A percentile compares a stretch with the other conserved stretches of the same genome.
phyloP scores from a whole-genome alignment of 2,113 vertebrate genomes.

The Oreamnos americanus region DNA sequence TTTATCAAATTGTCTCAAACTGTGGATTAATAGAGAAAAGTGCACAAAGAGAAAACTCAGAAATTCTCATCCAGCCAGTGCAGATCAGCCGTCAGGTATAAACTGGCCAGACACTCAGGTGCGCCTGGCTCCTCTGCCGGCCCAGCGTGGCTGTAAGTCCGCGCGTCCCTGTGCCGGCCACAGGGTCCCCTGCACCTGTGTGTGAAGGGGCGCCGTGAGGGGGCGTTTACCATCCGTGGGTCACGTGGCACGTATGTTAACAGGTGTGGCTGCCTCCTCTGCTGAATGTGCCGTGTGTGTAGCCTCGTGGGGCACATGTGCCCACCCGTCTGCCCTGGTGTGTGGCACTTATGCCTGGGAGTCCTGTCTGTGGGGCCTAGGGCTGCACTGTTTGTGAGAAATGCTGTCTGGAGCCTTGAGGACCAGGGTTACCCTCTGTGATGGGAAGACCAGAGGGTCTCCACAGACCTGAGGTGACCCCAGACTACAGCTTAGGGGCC shows the following conservation, averaged over 20 bases:
- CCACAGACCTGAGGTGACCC: neutral
- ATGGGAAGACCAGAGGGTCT: neutral
- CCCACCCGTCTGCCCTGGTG: accelerated
- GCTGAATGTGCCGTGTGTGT: neutral
- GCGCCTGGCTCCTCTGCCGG: accelerated
- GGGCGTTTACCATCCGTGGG: accelerated
- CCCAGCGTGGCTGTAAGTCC: accelerated
- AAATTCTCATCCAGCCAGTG: neutral
- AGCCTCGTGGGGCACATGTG: accelerated
- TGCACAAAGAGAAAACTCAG: neutral
- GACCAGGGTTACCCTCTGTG: neutral
- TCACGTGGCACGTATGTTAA: accelerated
- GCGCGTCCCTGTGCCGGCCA: accelerated
- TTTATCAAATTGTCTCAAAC: neutral
- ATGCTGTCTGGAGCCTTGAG: neutral
- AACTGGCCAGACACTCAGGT: accelerated
- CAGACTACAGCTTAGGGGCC: too few relatives aligned
- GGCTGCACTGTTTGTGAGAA: neutral
- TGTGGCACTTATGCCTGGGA: accelerated
- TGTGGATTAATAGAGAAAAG: neutral
- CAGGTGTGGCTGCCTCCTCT: neutral
- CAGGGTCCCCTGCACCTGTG: accelerated
- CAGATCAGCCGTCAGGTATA: neutral
- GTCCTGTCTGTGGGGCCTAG: neutral
- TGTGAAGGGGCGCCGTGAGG: too few relatives aligned